Conservation (phyloP, 2,113 vertebrate genomes). For the Axis porcinus region DNA sequence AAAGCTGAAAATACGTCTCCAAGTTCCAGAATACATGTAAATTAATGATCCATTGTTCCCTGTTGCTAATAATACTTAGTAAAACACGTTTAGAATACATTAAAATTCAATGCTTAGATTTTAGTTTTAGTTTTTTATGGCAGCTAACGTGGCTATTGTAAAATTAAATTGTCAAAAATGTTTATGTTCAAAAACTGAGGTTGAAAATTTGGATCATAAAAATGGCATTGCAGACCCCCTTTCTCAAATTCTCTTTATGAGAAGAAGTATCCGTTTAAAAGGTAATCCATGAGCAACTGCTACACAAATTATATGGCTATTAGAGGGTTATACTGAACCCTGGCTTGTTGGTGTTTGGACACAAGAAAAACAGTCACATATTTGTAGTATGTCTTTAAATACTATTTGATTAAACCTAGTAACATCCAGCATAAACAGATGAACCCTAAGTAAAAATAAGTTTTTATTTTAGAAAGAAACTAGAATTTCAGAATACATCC, state of each 20-base stretch:
- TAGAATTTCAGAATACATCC: background rate
- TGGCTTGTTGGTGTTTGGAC: background rate
- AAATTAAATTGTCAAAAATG: background rate
- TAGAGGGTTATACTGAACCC: background rate
- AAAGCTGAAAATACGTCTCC: background rate
- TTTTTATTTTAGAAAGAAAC: background rate
- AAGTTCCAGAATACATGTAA: background rate
- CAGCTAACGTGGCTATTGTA: background rate
- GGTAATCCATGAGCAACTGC: background rate
- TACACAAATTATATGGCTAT: background rate
- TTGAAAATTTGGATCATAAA: background rate
- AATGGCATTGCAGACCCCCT: background rate
- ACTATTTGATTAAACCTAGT: background rate
- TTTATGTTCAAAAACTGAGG: background rate
- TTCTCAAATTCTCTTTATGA: background rate
- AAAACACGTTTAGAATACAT: background rate
- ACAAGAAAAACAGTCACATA: background rate
- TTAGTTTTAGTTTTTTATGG: background rate
- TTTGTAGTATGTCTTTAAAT: background rate
- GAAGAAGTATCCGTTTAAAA: background rate
- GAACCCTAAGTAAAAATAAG: background rate
- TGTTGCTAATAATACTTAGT: background rate
- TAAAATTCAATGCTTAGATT: background rate
- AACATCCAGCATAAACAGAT: background rate
- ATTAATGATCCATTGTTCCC: background rate